phyloP scores from a whole-genome alignment of 2,113 vertebrate genomes.

The Egretta garzetta region DNA sequence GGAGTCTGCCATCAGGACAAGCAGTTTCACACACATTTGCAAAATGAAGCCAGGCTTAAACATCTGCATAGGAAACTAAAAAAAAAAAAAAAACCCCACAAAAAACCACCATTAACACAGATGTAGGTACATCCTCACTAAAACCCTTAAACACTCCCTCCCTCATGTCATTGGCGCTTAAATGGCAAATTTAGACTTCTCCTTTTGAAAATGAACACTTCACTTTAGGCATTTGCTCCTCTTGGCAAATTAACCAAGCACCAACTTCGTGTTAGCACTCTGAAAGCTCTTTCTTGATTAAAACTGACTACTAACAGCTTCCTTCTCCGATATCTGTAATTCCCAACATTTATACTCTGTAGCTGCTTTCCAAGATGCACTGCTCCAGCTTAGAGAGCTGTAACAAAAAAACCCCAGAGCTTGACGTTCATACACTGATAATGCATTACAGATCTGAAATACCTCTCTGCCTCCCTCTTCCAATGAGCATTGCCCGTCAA shows the following conservation, averaged over 20 bases:
- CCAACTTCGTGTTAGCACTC: background rate
- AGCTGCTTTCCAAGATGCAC: background rate
- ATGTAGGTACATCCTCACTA: background rate
- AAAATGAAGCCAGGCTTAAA: background rate
- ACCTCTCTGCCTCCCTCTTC: background rate
- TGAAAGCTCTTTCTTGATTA: background rate
- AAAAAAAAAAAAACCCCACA: too few species aligned
- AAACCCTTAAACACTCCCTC: background rate
- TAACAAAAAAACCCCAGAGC: background rate
- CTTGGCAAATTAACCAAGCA: background rate
- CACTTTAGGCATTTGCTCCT: background rate
- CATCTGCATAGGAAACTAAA: background rate
- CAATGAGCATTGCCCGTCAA: background rate
- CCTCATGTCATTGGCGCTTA: rapidly evolving
- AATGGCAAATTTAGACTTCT: background rate
- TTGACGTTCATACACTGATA: background rate
- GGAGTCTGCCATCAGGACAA: background rate
- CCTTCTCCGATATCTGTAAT: background rate
- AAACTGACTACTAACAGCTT: background rate
- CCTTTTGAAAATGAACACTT: background rate
- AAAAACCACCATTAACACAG: background rate
- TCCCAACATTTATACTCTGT: background rate
- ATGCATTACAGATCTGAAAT: background rate
- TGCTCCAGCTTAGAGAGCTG: background rate
- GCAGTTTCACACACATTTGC: background rate